Percentiles rank a stretch among this genome's conserved stretches.
phyloP scores from a whole-genome alignment of 2,888 invertebrate species.

The Drosophila koepferae region DNA sequence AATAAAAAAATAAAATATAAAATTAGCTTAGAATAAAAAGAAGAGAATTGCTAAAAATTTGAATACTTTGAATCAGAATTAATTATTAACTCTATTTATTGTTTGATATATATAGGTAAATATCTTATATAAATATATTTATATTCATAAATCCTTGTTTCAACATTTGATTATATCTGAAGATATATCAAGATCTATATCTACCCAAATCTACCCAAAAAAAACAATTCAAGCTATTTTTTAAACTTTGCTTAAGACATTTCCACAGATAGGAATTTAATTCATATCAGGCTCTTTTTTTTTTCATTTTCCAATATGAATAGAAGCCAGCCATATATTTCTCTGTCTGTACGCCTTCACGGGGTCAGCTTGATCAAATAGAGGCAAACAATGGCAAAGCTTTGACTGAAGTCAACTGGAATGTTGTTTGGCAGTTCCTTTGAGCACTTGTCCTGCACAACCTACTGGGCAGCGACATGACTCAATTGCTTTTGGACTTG shows the following conservation, averaged over 20 bases:
- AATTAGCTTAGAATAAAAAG: no score
- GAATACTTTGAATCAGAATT: no score
- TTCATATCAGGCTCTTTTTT: not conserved
- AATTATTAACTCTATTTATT: no score
- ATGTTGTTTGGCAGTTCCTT: constrained; percentile 30
- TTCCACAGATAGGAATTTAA: not conserved
- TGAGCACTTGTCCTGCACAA: constrained; percentile 18
- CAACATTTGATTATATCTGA: not conserved
- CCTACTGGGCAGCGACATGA: not conserved
- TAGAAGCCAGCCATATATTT: not conserved
- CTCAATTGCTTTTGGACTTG: constrained; percentile 30
- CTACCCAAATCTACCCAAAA: not conserved
- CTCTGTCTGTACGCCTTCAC: not conserved
- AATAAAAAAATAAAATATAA: no score
- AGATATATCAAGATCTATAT: not conserved
- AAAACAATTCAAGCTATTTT: no score
- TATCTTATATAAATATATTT: not conserved
- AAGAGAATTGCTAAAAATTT: no score
- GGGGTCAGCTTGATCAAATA: constrained; percentile 3
- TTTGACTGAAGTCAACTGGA: constrained; percentile 14
- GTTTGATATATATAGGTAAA: no score
- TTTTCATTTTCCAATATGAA: not conserved
- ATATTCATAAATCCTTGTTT: not conserved
- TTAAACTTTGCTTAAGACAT: not conserved
- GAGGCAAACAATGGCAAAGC: constrained; percentile 5